Evolutionary conservation across 2,113 vertebrate genomes (phyloP), one percentile per base, ranked within the genome.

Genomic region (Protomyctophum bolini): DNA sequence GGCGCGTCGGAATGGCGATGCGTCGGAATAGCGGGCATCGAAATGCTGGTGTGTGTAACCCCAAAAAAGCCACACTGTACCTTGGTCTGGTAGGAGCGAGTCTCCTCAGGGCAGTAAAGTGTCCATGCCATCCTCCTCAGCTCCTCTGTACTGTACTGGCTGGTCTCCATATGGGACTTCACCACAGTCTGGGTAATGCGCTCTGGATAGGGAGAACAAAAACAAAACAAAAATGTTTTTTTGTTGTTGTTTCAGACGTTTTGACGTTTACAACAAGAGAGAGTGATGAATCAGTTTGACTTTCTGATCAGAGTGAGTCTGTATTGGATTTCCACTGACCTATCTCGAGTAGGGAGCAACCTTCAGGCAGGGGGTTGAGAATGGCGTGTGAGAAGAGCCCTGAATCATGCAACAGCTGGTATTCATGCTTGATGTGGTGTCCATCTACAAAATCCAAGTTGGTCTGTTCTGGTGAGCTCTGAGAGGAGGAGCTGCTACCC

Each of bases 81-180:
- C 93, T 95, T 95, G 86, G 75, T 94, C 88, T 96, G 95, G 88
- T 91, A 87, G 66, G 79, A 83, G 6, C 93, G 93, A 3, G 94
- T 92, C 83, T 97, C 96, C 58, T 97, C 96, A 0, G 92, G 91
- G n/a, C 88, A 90, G 71, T 97, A 94, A 58, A 95, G 79, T 41
- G 87, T 94, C 96, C 96, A 96, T 0, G 88, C 92, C 70, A 97
- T 87, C 75, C 91, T 92, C 86, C 95, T 96, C 61, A 97, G 90
- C 83, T 97, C 96, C 79, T 97, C 95, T 0, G 89, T 84, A 0
- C 92, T 94, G 91, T 96, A 96, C 84, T 96, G 96, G 76, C 94
- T 95, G 0, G 96, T 97, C 88, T 97, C 96, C 47, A 94, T 83
- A 68, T 97, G 95, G 0, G 96, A 97, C 85, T 95, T 96, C 67